Base-by-base conservation (phyloP, 2,797 vertebrate species). In the Pteropus rufus region DNA sequence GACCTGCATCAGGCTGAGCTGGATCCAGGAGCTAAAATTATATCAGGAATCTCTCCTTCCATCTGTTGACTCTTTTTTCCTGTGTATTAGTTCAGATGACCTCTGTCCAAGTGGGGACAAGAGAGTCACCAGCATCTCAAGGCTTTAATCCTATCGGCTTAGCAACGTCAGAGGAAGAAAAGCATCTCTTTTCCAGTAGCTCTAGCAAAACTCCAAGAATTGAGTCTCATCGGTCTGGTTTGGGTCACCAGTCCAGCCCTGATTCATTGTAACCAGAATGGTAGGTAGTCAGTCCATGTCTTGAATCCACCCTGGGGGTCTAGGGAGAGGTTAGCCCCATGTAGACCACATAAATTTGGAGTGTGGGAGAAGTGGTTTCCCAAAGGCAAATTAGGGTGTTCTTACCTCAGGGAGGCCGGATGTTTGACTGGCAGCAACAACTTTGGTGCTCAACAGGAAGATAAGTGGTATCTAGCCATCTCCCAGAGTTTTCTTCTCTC, bases 61-160 rank as follows among this genome's bases (percentile, higher is more conserved):
- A 16, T 72, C 80, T 84, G 31, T 82, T 91, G 88, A 65, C 49
- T 92, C 84, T 91, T 15, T 60, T 87, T 92, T 89, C 54, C 46
- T 84, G 14, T 23, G 31, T 23, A 34, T 91, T 77, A 56, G 46
- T 84, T 95, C 77, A 34, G 44, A 60, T 79, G 76, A 64, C 16
- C 58, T 87, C 46, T 84, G 34, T 54, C 34, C 14, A 14, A 24
- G 8, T 36, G 10, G 79, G 67, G 18, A 19, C 49, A 54, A 81
- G 54, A 93, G 52, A 85, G 54, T 77, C 80, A 65, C 21, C 26
- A 72, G 54, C 18, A 64, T 24, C 41, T 93, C 60, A 60, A 91
- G 54, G 62, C 84, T 95, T 97, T 65, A 77, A 44, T 84, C 56
- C 26, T 16, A 83, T 29, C 14, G 84, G n/a, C 15, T 86, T 31